Conservation (phyloP, 2,113 vertebrate genomes). For the Pogonocichla stellata region DNA sequence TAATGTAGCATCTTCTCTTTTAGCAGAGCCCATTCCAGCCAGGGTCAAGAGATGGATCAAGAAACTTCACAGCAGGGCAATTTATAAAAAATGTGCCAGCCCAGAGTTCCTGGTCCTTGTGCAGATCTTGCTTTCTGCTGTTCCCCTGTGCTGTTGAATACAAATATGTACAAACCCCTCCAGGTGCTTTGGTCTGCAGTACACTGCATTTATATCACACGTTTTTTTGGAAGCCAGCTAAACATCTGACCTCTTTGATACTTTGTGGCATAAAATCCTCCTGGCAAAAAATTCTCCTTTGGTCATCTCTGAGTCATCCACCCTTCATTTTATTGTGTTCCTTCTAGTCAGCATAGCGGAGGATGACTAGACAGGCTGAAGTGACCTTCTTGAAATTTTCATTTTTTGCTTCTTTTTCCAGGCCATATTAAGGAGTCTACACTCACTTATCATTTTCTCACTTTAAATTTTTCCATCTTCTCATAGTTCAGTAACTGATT, state of each 20-base stretch:
- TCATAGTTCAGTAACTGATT: background rate
- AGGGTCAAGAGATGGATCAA: background rate
- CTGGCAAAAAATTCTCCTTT: background rate
- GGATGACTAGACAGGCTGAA: background rate
- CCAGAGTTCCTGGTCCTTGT: background rate
- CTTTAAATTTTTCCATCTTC: background rate
- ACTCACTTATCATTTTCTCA: background rate
- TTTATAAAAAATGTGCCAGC: background rate
- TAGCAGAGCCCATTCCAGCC: background rate
- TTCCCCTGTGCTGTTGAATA: background rate
- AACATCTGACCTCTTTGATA: background rate
- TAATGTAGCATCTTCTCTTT: background rate
- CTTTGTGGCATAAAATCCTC: background rate
- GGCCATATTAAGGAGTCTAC: background rate
- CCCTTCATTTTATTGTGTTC: background rate
- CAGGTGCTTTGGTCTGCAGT: background rate
- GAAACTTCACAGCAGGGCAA: background rate
- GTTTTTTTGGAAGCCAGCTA: background rate
- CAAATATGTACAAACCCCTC: accelerated
- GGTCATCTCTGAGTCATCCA: background rate
- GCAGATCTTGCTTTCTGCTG: background rate
- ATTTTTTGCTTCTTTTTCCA: background rate
- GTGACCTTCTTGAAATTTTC: background rate
- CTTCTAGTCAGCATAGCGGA: background rate
- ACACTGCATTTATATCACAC: accelerated